Conservation (phyloP, 1,140 invertebrate species). For the Pachypsylla venusta region DNA sequence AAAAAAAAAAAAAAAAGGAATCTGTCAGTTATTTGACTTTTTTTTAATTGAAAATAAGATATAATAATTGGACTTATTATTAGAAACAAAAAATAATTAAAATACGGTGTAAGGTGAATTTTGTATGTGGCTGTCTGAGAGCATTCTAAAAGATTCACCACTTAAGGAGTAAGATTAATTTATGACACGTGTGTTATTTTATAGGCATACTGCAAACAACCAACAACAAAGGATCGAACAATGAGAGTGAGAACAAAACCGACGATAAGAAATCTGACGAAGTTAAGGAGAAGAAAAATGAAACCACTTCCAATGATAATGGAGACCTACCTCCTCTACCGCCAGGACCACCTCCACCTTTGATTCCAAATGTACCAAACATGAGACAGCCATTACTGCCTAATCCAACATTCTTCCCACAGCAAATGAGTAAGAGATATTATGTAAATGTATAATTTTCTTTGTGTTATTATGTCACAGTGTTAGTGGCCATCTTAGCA, state of each 20-base stretch:
- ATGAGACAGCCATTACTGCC: neutral
- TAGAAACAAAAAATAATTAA: too few species aligned
- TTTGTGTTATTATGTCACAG: neutral
- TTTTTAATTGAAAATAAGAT: too few species aligned
- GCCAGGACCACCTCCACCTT: neutral
- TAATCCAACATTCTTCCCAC: neutral
- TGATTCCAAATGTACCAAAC: neutral
- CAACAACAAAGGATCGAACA: neutral
- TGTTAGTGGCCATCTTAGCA: neutral
- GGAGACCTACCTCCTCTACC: conserved; percentile 4
- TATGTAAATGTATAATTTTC: neutral
- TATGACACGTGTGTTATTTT: too few species aligned
- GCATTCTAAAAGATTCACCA: too few species aligned
- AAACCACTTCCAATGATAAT: neutral
- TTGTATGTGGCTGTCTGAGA: too few species aligned
- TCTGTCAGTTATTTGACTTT: too few species aligned
- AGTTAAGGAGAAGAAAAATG: neutral
- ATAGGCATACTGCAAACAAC: neutral
- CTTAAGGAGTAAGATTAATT: too few species aligned
- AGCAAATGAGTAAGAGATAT: neutral
- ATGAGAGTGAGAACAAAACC: neutral
- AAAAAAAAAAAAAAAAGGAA: too few species aligned
- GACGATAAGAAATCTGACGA: neutral
- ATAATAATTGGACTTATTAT: too few species aligned
- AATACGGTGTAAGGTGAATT: too few species aligned